Conservation (phyloP, 2,888 invertebrate genomes). For the Trisateles emortualis region DNA sequence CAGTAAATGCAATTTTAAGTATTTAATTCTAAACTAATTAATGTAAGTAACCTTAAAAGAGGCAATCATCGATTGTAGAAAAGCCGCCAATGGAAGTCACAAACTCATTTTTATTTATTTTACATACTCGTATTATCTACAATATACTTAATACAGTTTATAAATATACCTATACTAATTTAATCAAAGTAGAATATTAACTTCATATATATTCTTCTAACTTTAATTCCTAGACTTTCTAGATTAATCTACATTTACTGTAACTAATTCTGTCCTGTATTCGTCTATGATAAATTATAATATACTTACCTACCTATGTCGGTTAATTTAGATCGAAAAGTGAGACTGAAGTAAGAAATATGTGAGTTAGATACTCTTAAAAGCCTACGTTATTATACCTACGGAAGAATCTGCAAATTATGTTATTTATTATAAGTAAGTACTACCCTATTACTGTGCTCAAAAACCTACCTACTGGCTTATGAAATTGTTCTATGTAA, state of each 20-base stretch:
- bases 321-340: conserved; percentile 48
- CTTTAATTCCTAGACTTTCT: background rate
- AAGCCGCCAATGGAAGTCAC: no score
- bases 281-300: conserved; percentile 22
- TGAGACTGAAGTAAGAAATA: conserved; percentile 57
- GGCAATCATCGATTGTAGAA: no score
- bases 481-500: no score
- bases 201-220: background rate
- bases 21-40: no score
- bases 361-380: conserved; percentile 23
- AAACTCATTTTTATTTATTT: no score
- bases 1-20: no score
- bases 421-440: background rate
- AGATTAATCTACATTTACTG: conserved; percentile 6
- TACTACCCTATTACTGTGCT: background rate
- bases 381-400: conserved; percentile 25
- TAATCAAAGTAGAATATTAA: background rate
- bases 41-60: no score
- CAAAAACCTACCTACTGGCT: background rate
- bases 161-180: no score
- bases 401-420: no score
- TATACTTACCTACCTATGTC: background rate
- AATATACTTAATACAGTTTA: no score
- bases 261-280: conserved; percentile 49
- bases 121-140: no score